Percentiles rank a stretch among this genome's conserved stretches.
Conservation (phyloP, 2,888 invertebrate genomes). For the Lamproptera curius region DNA sequence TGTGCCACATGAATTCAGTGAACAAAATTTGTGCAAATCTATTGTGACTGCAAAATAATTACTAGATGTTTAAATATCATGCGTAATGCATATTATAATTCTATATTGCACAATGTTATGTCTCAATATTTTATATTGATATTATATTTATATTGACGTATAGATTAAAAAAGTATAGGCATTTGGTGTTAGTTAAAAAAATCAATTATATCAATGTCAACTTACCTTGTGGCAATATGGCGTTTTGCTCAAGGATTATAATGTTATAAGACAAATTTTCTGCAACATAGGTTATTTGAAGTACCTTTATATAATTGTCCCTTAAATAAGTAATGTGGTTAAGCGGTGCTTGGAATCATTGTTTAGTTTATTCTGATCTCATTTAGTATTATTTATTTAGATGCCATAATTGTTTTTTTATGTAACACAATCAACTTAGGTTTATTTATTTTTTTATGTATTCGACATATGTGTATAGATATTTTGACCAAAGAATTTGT, state of each 20-base stretch:
- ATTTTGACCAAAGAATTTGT: constrained; percentile 64
- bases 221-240: background rate
- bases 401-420: constrained; percentile 68
- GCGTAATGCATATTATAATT: constrained; percentile 63
- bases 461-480: constrained; percentile 61
- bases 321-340: too few species aligned
- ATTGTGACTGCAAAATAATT: constrained; percentile 65
- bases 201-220: background rate
- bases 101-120: constrained; percentile 74
- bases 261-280: background rate
- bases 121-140: constrained; percentile 72
- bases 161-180: constrained; percentile 29
- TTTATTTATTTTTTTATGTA: constrained; percentile 54
- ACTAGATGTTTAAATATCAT: constrained; percentile 63
- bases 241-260: constrained; percentile 4
- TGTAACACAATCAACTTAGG: constrained; percentile 56
- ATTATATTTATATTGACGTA: constrained; percentile 32
- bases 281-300: constrained; percentile 20
- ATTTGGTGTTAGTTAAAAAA: constrained; percentile 25
- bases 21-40: constrained; percentile 62
- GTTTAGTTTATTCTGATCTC: constrained; percentile 72
- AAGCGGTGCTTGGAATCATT: constrained; percentile 59
- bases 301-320: constrained; percentile 27
- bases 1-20: constrained; percentile 39
- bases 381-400: constrained; percentile 77